Evolutionary conservation across 2,888 invertebrate genomes (phyloP), one percentile per base, ranked within the genome.

Genomic region (Allophyes oxyacanthae): DNA sequence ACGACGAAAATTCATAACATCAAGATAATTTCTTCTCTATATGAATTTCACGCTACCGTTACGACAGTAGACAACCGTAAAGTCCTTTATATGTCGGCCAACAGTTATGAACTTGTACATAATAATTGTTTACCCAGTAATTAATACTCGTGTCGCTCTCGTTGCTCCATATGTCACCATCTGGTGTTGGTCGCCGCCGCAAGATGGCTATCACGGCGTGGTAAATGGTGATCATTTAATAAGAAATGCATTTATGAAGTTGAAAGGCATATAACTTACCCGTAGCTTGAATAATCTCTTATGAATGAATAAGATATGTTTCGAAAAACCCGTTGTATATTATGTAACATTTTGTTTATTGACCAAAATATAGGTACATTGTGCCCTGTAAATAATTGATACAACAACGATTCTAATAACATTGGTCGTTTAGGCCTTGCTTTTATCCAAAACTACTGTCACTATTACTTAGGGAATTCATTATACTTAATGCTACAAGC

Each of bases 71-170:
- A 52, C 53, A 58, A 64, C 74, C 58, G 71, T 60, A 59, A 32
- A 51, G n/a, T 72, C 55, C 56, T 60, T 66, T 64, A 38, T 58
- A 73, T 66, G 61, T 75, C 65, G 69, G 64, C 37, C 72, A 75
- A 72, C 77, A 67, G 75, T 62, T 75, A 77, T 72, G 74, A 72
- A 60, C 68, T 73, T 65, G 72, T 68, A 68, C 59, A 54, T 68
- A 72, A 74, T 74, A 72, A 74, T 74, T 74, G 72, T 77, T 74
- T 72, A 74, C 45, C 14, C 41, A 36, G 56, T 64, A 69, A 74
- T 75, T 74, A 74, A 15, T 55, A 44, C 38, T 30, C 57, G 50
- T 60, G 61, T 73, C 75, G 75, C 59, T 75, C 74, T 75, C 74
- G 65, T 61, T 77, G 73, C 65, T 73, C 62, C 58, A 67, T 41